These are phyloP conservation scores for Siniperca undulata DNA, from an alignment of 2,797 vertebrate genomes.

Conservation along the genomic window DNA sequence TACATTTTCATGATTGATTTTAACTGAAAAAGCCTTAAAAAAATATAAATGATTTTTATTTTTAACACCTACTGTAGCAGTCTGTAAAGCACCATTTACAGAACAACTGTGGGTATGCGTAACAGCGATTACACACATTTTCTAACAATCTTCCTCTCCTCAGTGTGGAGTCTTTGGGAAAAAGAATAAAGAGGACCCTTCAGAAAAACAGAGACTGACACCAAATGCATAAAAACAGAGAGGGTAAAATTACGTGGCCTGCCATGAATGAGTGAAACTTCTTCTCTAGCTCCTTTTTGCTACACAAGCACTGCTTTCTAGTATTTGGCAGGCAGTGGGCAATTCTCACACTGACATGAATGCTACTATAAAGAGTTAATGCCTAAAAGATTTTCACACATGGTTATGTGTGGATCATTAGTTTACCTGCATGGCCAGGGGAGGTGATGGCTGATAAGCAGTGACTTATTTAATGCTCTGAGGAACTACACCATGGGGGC, in stretches of 20 bases:
- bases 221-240: slow-evolving; percentile 91
- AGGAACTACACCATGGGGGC: slow-evolving; percentile 25
- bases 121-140: slow-evolving; percentile 62
- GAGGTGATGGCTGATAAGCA: slow-evolving; percentile 57
- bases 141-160: slow-evolving; percentile 92
- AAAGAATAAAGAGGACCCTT: slow-evolving; percentile 93
- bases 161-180: slow-evolving; percentile 99
- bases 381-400: slow-evolving; percentile 49
- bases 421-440: slow-evolving; percentile 73
- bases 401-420: slow-evolving; percentile 56
- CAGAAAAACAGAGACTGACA: slow-evolving; percentile 98
- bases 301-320: slow-evolving; percentile 64
- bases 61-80: neutral
- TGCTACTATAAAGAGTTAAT: slow-evolving; percentile 27
- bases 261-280: slow-evolving; percentile 55
- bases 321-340: slow-evolving; percentile 35
- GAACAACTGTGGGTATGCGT: slow-evolving; percentile 19
- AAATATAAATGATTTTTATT: neutral
- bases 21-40: neutral
- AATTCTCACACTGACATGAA: slow-evolving; percentile 41
- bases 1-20: slow-evolving; percentile 1
- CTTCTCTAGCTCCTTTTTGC: slow-evolving; percentile 57
- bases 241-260: slow-evolving; percentile 76
- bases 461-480: slow-evolving; percentile 31
- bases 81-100: slow-evolving; percentile 18